Conservation (phyloP, 1,140 invertebrate genomes). For the Chironomus tepperi region DNA sequence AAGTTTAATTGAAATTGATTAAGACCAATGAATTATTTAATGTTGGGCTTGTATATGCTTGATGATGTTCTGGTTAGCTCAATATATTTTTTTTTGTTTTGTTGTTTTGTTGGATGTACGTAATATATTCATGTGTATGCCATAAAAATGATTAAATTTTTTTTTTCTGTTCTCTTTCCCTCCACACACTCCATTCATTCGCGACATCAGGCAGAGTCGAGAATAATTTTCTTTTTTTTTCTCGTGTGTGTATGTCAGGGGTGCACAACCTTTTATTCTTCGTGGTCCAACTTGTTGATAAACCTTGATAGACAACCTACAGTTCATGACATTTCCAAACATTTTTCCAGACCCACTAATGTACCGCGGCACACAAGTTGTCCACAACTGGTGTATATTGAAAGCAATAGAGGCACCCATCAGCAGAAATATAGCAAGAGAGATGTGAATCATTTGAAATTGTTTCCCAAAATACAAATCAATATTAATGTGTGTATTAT, state of each 20-base stretch:
- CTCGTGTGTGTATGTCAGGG: too few relatives aligned
- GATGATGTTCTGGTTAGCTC: slow-evolving; percentile 14
- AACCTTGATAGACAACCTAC: too few relatives aligned
- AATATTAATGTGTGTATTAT: slow-evolving; percentile 9
- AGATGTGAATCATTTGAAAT: slow-evolving; percentile 5
- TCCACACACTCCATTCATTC: background rate
- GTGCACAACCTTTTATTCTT: too few relatives aligned
- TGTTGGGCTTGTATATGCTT: background rate
- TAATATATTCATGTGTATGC: background rate
- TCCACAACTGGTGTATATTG: too few relatives aligned
- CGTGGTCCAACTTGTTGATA: too few relatives aligned
- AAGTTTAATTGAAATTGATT: slow-evolving; percentile 23
- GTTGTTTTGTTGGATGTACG: background rate
- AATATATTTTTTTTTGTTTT: background rate
- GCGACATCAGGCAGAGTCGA: too few relatives aligned
- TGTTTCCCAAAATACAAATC: background rate
- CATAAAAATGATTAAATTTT: slow-evolving; percentile 24
- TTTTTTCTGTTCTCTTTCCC: background rate
- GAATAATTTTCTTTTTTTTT: too few relatives aligned
- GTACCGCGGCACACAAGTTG: too few relatives aligned
- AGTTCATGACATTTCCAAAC: too few relatives aligned
- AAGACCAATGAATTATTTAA: slow-evolving; percentile 23
- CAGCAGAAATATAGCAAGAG: background rate
- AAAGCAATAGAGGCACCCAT: too few relatives aligned
- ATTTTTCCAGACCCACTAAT: too few relatives aligned